Conservation (phyloP, 2,113 vertebrate species). For the Scartelaos histophorus region DNA sequence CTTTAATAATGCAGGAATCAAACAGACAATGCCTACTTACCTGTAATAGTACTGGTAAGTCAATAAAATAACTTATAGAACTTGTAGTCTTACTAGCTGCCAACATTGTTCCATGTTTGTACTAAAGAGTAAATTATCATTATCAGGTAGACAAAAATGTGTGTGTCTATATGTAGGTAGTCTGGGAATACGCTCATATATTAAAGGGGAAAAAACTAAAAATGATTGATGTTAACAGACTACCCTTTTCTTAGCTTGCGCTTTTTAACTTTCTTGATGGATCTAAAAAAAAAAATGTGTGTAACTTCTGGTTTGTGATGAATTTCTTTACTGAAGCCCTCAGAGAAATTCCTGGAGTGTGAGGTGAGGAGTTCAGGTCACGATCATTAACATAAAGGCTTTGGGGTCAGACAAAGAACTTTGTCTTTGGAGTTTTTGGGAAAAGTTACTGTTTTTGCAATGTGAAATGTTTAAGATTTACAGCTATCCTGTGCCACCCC, state of each 20-base stretch:
- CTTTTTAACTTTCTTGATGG: not conserved
- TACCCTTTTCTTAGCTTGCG: not conserved
- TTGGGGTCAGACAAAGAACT: conserved; percentile 13
- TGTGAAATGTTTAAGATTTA: too few relatives aligned
- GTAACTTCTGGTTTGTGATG: conserved; percentile 7
- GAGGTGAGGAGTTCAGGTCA: conserved; percentile 50
- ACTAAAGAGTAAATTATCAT: too few relatives aligned
- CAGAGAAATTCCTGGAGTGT: conserved; percentile 45
- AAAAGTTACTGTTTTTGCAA: too few relatives aligned
- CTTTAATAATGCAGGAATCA: too few relatives aligned
- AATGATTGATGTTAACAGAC: not conserved
- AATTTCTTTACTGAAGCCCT: conserved; percentile 41
- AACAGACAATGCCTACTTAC: too few relatives aligned
- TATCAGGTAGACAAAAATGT: too few relatives aligned
- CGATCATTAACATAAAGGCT: conserved; percentile 11
- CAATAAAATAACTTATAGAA: too few relatives aligned
- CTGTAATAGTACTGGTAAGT: too few relatives aligned
- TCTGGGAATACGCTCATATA: too few relatives aligned
- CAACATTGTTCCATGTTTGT: too few relatives aligned
- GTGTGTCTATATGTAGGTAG: too few relatives aligned
- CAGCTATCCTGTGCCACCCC: conserved; percentile 29
- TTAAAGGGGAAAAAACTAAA: not conserved
- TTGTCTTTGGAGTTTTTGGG: not conserved
- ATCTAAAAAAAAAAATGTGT: conserved; percentile 1
- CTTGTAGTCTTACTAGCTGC: too few relatives aligned